A percentile compares a stretch with the other conserved stretches of the same genome.
phyloP scores from a whole-genome alignment of 2,797 vertebrate species.

The Acipenser transmontanus region DNA sequence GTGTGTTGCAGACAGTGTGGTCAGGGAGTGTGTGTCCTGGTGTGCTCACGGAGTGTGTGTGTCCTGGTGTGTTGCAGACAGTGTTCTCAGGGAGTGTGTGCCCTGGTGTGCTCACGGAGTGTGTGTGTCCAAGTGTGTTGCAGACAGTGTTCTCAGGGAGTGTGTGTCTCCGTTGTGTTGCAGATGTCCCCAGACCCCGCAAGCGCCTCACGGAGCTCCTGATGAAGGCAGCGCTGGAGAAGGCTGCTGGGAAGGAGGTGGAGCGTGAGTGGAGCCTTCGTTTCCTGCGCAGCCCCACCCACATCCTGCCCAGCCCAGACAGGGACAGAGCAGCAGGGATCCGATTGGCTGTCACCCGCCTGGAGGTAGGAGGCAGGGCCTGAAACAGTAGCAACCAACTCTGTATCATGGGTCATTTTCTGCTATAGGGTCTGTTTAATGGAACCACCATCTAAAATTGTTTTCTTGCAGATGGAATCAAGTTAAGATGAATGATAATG shows the following conservation, averaged over 20 bases:
- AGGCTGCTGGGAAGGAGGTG: constrained; percentile 33
- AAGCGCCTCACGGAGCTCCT: constrained; percentile 84
- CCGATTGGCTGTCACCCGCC: constrained; percentile 70
- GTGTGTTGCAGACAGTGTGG: neutral
- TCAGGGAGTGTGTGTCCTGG: neutral
- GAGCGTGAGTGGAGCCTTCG: constrained; percentile 71
- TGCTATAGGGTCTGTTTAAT: neutral
- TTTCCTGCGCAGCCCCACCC: constrained; percentile 78
- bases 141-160: neutral
- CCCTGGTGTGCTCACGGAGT: neutral
- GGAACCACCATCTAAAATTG: too few relatives aligned
- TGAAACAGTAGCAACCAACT: neutral
- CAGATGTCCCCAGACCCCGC: constrained; percentile 77
- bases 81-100: neutral
- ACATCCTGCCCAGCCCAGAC: constrained; percentile 62
- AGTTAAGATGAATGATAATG: too few relatives aligned
- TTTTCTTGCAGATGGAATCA: too few relatives aligned
- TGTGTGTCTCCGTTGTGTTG: neutral
- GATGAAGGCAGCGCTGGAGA: constrained; percentile 64
- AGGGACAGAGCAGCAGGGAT: constrained; percentile 51
- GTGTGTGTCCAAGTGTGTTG: neutral
- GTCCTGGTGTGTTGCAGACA: neutral
- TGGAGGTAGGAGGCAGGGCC: constrained; percentile 63
- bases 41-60: neutral
- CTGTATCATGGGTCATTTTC: neutral